Evolutionary conservation across 30 jellyfish, hydroid and myxozoan genomes (phyloP).

Genomic region (Hydractinia symbiolongicarpus): DNA sequence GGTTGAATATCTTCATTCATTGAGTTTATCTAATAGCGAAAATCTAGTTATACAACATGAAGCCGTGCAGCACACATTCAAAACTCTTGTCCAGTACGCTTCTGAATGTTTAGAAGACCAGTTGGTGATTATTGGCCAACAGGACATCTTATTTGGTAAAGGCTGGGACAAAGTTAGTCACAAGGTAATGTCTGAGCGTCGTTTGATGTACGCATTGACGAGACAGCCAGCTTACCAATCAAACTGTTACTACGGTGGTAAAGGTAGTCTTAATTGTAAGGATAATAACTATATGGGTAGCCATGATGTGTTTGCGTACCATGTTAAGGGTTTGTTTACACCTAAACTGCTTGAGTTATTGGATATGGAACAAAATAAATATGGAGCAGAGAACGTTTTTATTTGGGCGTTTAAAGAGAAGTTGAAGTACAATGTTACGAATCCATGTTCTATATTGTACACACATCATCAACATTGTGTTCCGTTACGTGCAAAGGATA

Average conservation of each 20-base stretch:
- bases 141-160: conserved; percentile 29
- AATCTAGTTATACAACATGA: conserved; percentile 29
- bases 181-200: neutral
- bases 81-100: conserved; percentile 15
- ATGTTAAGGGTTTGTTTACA: conserved; percentile 12
- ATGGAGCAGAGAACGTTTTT: conserved; percentile 47
- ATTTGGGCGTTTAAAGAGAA: neutral
- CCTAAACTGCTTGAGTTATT: conserved; percentile 8
- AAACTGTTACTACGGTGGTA: conserved; percentile 16
- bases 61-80: neutral
- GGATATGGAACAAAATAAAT: conserved; percentile 35
- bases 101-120: conserved; percentile 16
- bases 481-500: no score
- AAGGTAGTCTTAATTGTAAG: conserved; percentile 50
- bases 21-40: conserved; percentile 23
- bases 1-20: conserved; percentile 7
- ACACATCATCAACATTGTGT: no score
- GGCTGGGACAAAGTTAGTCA: conserved; percentile 36
- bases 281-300: conserved; percentile 47
- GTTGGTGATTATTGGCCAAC: conserved; percentile 29
- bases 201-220: conserved; percentile 44
- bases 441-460: no score
- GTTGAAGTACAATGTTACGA: no score
- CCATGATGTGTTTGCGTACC: conserved; percentile 56
- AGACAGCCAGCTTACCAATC: conserved; percentile 25